phyloP scores from a whole-genome alignment of 2,113 vertebrate genomes.

The Crotophaga sulcirostris region DNA sequence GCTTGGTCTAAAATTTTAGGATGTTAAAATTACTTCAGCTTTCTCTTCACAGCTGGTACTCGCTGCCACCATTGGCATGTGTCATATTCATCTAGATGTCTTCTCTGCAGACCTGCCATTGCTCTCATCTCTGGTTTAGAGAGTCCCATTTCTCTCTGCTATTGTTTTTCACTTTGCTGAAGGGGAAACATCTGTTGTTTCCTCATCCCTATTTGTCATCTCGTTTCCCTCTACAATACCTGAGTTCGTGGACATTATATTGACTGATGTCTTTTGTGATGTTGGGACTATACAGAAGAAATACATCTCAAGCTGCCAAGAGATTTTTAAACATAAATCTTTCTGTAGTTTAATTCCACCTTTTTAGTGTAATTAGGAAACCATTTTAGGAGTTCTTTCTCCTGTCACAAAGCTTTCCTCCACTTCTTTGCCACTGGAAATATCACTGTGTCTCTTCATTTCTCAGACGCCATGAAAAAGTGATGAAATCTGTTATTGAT shows the following conservation, averaged over 20 bases:
- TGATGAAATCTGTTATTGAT: conserved; percentile 15
- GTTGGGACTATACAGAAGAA: conserved; percentile 46
- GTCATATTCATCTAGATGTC: background rate
- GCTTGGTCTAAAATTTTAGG: background rate
- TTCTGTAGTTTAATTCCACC: conserved; percentile 49
- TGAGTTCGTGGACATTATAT: conserved; percentile 25
- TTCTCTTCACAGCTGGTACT: conserved; percentile 26
- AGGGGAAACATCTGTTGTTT: conserved; percentile 75
- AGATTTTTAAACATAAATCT: conserved; percentile 61
- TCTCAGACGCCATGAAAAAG: conserved; percentile 26
- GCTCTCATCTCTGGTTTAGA: conserved; percentile 19
- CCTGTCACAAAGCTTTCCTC: conserved; percentile 38
- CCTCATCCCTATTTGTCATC: conserved; percentile 46
- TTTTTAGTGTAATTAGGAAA: conserved; percentile 59
- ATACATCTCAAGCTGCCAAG: conserved; percentile 44
- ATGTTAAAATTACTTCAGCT: background rate
- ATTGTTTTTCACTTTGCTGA: conserved; percentile 59
- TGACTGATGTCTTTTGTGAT: conserved; percentile 57
- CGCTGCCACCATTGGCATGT: background rate
- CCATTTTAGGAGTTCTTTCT: conserved; percentile 37
- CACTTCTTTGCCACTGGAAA: conserved; percentile 28
- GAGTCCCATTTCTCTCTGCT: conserved; percentile 26
- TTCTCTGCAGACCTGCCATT: conserved; percentile 42
- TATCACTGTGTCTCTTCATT: conserved; percentile 11
- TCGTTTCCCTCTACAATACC: conserved; percentile 37